A percentile compares a stretch with the other conserved stretches of the same genome.
These are phyloP conservation scores for Rhombomys opimus DNA, from an alignment of 2,113 vertebrate species.

Conservation along the genomic window DNA sequence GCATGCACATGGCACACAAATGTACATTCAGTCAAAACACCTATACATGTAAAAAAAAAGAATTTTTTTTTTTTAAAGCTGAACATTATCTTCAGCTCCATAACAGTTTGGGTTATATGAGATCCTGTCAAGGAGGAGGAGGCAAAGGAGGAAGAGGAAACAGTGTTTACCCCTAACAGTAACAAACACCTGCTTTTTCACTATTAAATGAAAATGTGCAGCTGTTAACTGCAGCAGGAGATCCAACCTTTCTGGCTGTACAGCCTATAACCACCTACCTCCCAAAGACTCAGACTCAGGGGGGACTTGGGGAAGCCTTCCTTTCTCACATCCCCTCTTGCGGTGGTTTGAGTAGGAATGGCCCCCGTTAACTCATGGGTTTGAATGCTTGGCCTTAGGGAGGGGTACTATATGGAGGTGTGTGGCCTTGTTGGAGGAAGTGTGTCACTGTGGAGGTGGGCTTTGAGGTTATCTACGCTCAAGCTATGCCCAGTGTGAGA, in stretches of 20 bases:
- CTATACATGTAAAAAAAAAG: background rate
- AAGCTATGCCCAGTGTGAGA: background rate
- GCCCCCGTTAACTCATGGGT: background rate
- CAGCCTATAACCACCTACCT: background rate
- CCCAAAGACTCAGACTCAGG: background rate
- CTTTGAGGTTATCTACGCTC: background rate
- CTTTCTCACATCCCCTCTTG: background rate
- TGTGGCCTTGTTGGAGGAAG: background rate
- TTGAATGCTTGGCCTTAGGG: background rate
- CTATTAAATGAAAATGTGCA: constrained; percentile 56
- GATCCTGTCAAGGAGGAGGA: background rate
- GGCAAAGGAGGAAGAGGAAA: background rate
- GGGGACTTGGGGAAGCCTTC: background rate
- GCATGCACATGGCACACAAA: background rate
- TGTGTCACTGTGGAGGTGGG: background rate
- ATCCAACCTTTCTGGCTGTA: background rate
- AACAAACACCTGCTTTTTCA: constrained; percentile 6
- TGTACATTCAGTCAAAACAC: background rate
- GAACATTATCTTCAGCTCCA: background rate
- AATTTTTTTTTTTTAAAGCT: background rate
- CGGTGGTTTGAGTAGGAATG: background rate
- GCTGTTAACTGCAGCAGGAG: background rate
- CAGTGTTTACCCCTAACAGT: background rate
- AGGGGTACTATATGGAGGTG: background rate
- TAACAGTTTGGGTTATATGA: background rate